Percentiles rank a stretch among this genome's conserved stretches.
phyloP scores from a whole-genome alignment of 2,113 vertebrate genomes.

The Varanus komodoensis region DNA sequence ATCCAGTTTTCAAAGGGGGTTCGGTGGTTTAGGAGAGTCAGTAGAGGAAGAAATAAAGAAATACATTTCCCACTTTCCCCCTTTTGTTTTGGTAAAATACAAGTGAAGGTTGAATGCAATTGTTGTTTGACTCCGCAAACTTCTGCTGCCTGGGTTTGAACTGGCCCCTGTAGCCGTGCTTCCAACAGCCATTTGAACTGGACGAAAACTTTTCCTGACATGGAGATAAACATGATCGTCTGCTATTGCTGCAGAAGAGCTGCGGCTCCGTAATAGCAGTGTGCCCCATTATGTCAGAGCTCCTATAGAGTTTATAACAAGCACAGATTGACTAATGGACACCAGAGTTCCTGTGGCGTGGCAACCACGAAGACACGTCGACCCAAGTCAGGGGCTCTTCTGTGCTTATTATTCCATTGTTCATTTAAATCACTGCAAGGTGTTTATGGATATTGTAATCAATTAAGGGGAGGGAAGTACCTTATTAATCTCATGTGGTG shows the following conservation, averaged over 20 bases:
- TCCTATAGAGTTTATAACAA: neutral
- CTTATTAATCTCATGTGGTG: constrained; percentile 25
- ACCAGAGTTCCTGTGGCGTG: neutral
- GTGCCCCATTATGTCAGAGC: neutral
- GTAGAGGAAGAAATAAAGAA: too few relatives aligned
- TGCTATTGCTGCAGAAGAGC: neutral
- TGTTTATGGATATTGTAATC: constrained; percentile 34
- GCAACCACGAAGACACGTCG: neutral
- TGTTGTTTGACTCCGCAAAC: neutral
- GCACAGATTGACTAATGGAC: neutral
- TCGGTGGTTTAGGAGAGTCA: neutral
- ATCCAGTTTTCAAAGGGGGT: neutral
- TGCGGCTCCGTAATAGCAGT: neutral
- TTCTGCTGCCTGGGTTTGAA: neutral
- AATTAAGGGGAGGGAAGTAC: constrained; percentile 12
- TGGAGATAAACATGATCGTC: neutral
- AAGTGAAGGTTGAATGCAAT: neutral
- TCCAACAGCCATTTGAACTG: neutral
- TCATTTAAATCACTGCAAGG: neutral
- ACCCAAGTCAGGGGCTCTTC: constrained; percentile 4
- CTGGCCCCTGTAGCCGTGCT: neutral
- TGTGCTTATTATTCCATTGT: neutral
- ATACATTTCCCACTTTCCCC: neutral
- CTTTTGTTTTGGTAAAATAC: neutral
- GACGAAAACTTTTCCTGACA: neutral